These are phyloP conservation scores for Leucophenga maculata DNA, from an alignment of 2,888 invertebrate species.

Conservation along the genomic window DNA sequence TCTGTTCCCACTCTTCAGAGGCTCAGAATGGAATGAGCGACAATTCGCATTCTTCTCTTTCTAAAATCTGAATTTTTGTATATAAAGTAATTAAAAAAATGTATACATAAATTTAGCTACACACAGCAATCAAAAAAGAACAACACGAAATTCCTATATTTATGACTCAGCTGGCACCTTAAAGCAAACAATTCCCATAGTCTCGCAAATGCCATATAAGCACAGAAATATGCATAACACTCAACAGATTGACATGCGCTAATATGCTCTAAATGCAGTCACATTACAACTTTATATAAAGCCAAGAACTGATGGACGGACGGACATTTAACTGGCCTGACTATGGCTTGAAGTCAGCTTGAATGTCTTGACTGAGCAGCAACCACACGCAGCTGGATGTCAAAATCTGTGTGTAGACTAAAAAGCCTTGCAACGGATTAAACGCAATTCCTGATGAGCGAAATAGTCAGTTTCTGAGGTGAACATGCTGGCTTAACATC, in stretches of 20 bases:
- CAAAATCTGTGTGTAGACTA: neutral
- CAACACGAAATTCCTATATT: too few species aligned
- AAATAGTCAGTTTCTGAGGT: conserved; percentile 39
- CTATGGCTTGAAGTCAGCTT: neutral
- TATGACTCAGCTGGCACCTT: too few species aligned
- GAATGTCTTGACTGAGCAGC: neutral
- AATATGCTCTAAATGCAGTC: conserved; percentile 34
- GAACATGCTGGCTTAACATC: conserved; percentile 32
- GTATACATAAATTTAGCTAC: too few species aligned
- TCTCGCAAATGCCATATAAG: too few species aligned
- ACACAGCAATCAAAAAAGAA: too few species aligned
- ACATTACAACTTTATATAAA: conserved; percentile 45
- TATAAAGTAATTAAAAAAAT: too few species aligned
- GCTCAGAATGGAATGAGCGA: too few species aligned
- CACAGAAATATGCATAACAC: too few species aligned
- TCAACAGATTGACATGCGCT: conserved; percentile 2
- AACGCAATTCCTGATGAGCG: conserved; percentile 36
- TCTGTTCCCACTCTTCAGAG: too few species aligned
- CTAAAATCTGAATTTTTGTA: too few species aligned
- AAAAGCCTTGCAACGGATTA: neutral
- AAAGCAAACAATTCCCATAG: too few species aligned
- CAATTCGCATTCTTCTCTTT: too few species aligned
- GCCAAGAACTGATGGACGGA: neutral
- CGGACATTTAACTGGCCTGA: neutral
- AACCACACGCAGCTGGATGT: conserved; percentile 15